phyloP scores from a whole-genome alignment of 37 sponge, comb jelly and placozoan genomes.

The Eunapius fragilis region DNA sequence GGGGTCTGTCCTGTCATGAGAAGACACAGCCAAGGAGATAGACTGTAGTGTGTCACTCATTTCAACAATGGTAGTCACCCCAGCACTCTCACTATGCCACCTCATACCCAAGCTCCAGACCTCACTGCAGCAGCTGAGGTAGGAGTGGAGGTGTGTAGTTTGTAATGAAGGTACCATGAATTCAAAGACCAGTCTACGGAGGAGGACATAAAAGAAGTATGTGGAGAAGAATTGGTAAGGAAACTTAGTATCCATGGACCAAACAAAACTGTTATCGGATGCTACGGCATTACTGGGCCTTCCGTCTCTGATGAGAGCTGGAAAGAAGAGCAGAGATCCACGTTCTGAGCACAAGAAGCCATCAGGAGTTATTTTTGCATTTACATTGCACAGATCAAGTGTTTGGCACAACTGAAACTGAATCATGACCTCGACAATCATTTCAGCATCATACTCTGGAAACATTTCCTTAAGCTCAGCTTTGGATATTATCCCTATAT shows the following conservation, averaged over 20 bases:
- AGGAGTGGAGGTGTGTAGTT: neutral
- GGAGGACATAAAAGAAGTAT: neutral
- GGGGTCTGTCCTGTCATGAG: neutral
- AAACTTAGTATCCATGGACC: neutral
- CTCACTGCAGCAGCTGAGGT: neutral
- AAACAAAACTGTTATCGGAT: constrained; percentile 8
- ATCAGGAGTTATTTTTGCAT: neutral
- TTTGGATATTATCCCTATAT: neutral
- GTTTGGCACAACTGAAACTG: constrained; percentile 20
- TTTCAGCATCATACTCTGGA: neutral
- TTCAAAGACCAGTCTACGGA: neutral
- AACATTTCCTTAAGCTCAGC: neutral
- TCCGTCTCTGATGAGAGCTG: neutral
- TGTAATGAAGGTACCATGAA: neutral
- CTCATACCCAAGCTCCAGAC: constrained; percentile 4
- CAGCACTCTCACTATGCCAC: neutral
- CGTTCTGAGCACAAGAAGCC: neutral
- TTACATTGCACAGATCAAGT: neutral
- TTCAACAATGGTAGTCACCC: constrained; percentile 9
- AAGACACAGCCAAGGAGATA: neutral
- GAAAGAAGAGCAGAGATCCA: constrained; percentile 1
- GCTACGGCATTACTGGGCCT: neutral
- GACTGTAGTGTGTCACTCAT: neutral
- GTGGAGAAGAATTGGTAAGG: neutral
- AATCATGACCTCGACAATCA: neutral